phyloP scores from a whole-genome alignment of 2,113 vertebrate species.

The Nestor notabilis region DNA sequence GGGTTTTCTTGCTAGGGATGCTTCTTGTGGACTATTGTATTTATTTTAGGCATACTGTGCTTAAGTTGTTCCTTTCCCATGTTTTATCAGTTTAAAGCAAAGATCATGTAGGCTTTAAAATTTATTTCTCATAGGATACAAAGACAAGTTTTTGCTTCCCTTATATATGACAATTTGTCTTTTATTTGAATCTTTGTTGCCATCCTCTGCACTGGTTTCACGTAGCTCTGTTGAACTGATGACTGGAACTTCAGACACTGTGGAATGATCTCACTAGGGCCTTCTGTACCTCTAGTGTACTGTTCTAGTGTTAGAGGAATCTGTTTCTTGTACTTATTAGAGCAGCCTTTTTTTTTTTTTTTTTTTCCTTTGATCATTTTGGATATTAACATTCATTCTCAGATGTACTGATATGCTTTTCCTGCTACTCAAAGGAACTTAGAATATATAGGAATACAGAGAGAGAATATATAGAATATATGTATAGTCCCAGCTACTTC shows the following conservation, averaged over 20 bases:
- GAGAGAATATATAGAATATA: background rate
- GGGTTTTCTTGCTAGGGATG: background rate
- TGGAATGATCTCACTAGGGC: background rate
- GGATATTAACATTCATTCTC: background rate
- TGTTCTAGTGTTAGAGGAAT: background rate
- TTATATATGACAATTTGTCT: background rate
- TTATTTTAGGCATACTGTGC: background rate
- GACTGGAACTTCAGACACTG: background rate
- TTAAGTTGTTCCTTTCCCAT: background rate
- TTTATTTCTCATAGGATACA: background rate
- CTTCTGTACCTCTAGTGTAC: background rate
- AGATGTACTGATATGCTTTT: background rate
- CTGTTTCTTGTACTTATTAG: background rate
- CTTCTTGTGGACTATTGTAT: background rate
- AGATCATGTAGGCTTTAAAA: background rate
- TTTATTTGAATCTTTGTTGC: background rate
- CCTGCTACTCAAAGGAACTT: background rate
- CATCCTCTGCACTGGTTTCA: background rate
- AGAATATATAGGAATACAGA: background rate
- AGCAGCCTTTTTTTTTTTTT: background rate
- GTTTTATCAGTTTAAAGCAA: background rate
- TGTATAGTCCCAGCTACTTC: background rate
- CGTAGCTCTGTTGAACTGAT: background rate
- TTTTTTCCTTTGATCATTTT: background rate
- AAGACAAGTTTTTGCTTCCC: background rate